A percentile compares a stretch with the other conserved stretches of the same genome.
These are phyloP conservation scores for Caenorhabditis sulstoni DNA, from an alignment of 2,888 invertebrate genomes.

Conservation along the genomic window DNA sequence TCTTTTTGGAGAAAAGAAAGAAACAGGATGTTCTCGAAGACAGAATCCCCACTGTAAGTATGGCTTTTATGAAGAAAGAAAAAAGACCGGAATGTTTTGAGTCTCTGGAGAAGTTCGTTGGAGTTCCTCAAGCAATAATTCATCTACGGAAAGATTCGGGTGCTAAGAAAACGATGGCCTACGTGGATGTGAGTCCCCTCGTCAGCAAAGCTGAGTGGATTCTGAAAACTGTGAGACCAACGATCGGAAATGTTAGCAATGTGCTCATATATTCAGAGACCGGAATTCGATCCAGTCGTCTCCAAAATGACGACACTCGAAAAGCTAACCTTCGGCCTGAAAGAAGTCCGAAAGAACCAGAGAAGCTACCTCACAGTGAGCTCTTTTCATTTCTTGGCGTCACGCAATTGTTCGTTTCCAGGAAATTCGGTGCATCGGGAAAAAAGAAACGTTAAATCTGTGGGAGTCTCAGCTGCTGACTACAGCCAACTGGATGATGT, in stretches of 20 bases:
- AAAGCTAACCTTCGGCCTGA: constrained; percentile 39
- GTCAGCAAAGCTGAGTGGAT: constrained; percentile 7
- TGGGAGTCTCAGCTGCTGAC: constrained; percentile 34
- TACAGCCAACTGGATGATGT: constrained; percentile 32
- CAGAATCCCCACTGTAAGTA: constrained; percentile 17
- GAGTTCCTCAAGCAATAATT: constrained; percentile 23
- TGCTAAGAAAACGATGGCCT: background rate
- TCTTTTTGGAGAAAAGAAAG: constrained; percentile 24
- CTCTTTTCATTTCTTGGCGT: too few species aligned
- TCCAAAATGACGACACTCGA: constrained; percentile 16
- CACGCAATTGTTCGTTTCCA: too few species aligned
- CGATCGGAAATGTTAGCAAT: background rate
- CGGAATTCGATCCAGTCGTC: background rate
- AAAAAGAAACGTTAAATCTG: constrained; percentile 9
- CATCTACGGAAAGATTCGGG: constrained; percentile 1
- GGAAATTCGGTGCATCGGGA: constrained; percentile 12
- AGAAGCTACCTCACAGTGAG: background rate
- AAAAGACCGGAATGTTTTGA: background rate
- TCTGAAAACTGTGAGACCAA: constrained; percentile 1
- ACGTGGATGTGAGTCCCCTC: constrained; percentile 21
- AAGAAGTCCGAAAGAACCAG: constrained; percentile 7
- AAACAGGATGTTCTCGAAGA: constrained; percentile 6
- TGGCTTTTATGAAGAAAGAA: background rate
- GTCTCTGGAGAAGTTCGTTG: constrained; percentile 24
- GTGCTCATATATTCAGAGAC: background rate